These are phyloP conservation scores for Machimus atricapillus DNA, from an alignment of 2,888 invertebrate genomes.

Conservation along the genomic window DNA sequence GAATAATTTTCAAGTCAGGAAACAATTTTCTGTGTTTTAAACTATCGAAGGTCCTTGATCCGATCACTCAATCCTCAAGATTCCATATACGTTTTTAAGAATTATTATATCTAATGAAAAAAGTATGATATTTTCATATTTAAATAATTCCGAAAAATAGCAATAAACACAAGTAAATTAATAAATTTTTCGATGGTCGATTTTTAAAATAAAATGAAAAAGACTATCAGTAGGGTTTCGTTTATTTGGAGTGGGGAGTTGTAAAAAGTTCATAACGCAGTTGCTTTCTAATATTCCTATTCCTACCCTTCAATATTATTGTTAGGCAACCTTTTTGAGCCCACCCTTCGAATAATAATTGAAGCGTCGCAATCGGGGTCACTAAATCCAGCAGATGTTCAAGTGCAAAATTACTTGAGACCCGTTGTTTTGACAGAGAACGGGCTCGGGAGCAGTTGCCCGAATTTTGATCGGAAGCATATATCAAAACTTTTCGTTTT, in stretches of 20 bases:
- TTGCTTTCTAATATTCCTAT: background rate
- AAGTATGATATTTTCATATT: too few relatives aligned
- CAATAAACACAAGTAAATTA: too few relatives aligned
- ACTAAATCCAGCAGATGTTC: conserved; percentile 2
- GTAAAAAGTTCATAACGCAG: background rate
- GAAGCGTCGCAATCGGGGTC: background rate
- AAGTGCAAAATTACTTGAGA: conserved; percentile 27
- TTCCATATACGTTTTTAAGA: too few relatives aligned
- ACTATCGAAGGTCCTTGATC: too few relatives aligned
- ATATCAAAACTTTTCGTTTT: background rate
- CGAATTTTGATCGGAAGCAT: background rate
- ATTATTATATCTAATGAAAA: too few relatives aligned
- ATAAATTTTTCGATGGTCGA: too few relatives aligned
- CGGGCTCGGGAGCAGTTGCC: background rate
- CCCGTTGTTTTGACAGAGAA: background rate
- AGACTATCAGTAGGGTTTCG: background rate
- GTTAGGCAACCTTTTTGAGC: background rate
- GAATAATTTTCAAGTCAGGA: too few relatives aligned
- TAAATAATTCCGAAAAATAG: too few relatives aligned
- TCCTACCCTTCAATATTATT: background rate
- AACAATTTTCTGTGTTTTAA: too few relatives aligned
- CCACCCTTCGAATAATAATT: background rate
- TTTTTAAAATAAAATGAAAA: too few relatives aligned
- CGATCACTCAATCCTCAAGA: too few relatives aligned
- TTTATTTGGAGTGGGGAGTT: background rate